phyloP scores from a whole-genome alignment of 2,888 invertebrate genomes.

The Drosophila eohydei region DNA sequence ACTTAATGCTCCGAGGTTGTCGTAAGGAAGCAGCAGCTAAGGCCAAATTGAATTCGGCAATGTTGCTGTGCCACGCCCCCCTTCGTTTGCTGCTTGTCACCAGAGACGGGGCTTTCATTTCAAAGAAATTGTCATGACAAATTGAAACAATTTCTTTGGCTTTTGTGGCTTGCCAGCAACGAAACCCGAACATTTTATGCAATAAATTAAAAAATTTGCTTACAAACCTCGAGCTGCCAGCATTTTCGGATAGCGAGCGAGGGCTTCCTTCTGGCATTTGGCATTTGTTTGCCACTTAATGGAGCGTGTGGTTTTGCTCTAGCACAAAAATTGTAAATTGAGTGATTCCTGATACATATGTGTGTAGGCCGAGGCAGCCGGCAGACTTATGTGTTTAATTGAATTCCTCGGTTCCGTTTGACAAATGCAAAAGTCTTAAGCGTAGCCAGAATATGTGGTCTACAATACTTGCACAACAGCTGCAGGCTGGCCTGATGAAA shows the following conservation, averaged over 20 bases:
- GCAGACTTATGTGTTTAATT: constrained; percentile 41
- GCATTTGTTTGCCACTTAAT: constrained; percentile 73
- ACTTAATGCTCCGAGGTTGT: constrained; percentile 48
- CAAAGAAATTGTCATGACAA: constrained; percentile 78
- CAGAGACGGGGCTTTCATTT: constrained; percentile 51
- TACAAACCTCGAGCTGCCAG: constrained; percentile 49
- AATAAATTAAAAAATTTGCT: constrained; percentile 77
- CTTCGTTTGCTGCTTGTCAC: background rate
- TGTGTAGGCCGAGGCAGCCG: constrained; percentile 16
- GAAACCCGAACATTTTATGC: constrained; percentile 70
- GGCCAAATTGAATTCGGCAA: constrained; percentile 79
- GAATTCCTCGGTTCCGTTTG: constrained; percentile 42
- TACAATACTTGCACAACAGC: background rate
- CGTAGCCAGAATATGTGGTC: constrained; percentile 24
- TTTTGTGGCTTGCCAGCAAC: constrained; percentile 68
- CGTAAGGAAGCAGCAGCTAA: constrained; percentile 61
- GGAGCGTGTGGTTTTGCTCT: constrained; percentile 64
- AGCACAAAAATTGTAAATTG: constrained; percentile 57
- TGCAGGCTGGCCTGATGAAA: background rate
- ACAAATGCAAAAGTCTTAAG: constrained; percentile 22
- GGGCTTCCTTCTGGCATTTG: constrained; percentile 14
- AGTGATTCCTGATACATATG: constrained; percentile 67
- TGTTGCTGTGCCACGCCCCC: constrained; percentile 21
- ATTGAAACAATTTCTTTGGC: constrained; percentile 80
- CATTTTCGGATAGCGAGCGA: background rate